Evolutionary conservation across 2,113 vertebrate genomes (phyloP).

Genomic region (Euleptes europaea): DNA sequence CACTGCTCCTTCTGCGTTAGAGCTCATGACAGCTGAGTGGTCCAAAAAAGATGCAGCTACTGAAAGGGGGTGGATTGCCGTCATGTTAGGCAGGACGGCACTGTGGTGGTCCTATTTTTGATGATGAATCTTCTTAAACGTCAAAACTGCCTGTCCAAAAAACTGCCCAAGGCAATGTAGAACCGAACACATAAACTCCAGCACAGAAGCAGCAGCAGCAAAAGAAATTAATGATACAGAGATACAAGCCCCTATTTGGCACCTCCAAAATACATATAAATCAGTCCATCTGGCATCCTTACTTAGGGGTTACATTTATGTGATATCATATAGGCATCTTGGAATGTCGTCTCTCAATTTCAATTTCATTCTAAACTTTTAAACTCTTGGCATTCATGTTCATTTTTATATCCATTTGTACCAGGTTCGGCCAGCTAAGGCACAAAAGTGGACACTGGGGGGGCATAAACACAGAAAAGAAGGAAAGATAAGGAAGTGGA

Average conservation of each 20-base stretch:
- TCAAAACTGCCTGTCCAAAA: neutral
- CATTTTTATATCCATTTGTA: neutral
- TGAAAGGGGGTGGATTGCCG: neutral
- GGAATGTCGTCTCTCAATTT: neutral
- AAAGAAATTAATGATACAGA: neutral
- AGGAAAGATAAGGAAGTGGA: neutral
- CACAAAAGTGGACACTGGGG: neutral
- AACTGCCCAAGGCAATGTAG: neutral
- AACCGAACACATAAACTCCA: neutral
- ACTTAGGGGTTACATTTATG: too few species aligned
- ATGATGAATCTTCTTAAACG: neutral
- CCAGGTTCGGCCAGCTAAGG: neutral
- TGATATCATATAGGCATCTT: neutral
- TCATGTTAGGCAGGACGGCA: neutral
- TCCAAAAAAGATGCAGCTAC: neutral
- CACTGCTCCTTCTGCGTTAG: neutral
- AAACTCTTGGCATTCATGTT: neutral
- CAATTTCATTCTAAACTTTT: neutral
- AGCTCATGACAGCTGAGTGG: neutral
- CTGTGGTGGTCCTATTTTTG: neutral
- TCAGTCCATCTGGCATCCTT: neutral
- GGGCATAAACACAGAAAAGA: neutral
- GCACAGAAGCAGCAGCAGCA: neutral
- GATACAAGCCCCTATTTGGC: neutral
- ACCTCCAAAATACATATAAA: neutral